Conservation (phyloP, 2,888 invertebrate genomes). For the Steinernema carpocapsae region DNA sequence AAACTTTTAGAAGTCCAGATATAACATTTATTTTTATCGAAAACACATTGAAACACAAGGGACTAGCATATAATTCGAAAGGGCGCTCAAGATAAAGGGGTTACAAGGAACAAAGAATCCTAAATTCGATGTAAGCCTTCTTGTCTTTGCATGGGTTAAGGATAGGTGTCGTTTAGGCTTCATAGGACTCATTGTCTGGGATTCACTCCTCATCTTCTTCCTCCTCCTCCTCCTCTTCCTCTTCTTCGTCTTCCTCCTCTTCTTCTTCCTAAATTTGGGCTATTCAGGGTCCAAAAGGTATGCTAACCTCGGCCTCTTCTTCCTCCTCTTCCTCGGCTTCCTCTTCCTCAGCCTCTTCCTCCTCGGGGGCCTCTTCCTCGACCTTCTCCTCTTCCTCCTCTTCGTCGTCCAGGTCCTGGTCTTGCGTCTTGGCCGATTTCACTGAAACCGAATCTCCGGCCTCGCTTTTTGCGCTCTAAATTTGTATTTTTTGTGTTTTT, state of each 20-base stretch:
- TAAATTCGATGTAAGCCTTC: too few relatives aligned
- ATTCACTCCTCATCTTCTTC: constrained; percentile 39
- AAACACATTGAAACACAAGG: too few relatives aligned
- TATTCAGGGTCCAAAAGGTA: too few relatives aligned
- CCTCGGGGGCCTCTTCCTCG: constrained; percentile 49
- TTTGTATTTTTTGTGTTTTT: background rate
- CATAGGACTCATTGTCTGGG: too few relatives aligned
- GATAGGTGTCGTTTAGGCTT: too few relatives aligned
- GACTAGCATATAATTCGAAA: too few relatives aligned
- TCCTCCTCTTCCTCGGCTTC: constrained; percentile 40
- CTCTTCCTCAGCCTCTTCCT: background rate
- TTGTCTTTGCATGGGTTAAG: too few relatives aligned
- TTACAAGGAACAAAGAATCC: too few relatives aligned
- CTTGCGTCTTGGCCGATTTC: constrained; percentile 39
- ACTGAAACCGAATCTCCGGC: constrained; percentile 34
- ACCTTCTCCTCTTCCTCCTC: constrained; percentile 45
- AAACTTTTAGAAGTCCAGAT: too few relatives aligned
- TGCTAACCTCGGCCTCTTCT: constrained; percentile 49
- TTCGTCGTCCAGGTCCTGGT: constrained; percentile 39
- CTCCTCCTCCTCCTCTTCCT: constrained; percentile 49
- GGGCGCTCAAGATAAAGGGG: too few relatives aligned
- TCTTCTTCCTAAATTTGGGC: constrained; percentile 3
- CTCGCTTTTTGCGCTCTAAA: constrained; percentile 48
- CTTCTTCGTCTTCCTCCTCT: constrained; percentile 42
- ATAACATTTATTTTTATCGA: too few relatives aligned